Evolutionary conservation across 2,113 vertebrate species (phyloP).

Genomic region (Phaethornis superciliosus): DNA sequence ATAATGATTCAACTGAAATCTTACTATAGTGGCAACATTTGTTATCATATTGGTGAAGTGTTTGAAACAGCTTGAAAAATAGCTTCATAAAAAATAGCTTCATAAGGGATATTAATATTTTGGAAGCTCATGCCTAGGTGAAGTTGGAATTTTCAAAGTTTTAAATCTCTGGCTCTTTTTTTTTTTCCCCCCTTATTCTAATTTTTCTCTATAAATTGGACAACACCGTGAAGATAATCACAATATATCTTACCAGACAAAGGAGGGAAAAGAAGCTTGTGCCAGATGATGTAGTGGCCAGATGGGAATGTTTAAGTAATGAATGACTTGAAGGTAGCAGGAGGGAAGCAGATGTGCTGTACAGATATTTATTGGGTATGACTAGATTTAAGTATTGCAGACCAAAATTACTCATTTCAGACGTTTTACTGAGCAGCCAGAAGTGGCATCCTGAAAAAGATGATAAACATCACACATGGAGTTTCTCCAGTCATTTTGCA

Average conservation of each 20-base stretch:
- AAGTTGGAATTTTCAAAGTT: background rate
- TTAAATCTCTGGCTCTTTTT: background rate
- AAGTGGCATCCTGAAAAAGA: background rate
- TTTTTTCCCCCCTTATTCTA: background rate
- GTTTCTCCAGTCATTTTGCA: background rate
- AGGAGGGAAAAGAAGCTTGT: background rate
- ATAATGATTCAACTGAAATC: background rate
- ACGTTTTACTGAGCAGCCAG: background rate
- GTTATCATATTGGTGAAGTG: background rate
- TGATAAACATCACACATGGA: background rate
- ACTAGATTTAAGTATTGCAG: background rate
- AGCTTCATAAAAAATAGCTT: too few relatives aligned
- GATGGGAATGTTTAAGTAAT: conserved; percentile 9
- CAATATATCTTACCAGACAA: background rate
- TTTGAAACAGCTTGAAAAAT: background rate
- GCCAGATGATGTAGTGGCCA: background rate
- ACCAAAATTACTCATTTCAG: background rate
- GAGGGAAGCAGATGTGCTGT: background rate
- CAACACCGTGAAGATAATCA: background rate
- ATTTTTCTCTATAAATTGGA: background rate
- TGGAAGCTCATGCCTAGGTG: background rate
- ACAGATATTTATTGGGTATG: background rate
- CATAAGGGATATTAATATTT: background rate
- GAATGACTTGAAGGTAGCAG: background rate
- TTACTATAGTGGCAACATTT: background rate